Evolutionary conservation across 92 coral and sea anemone species (phyloP).

Genomic region (Bergia sp.): DNA sequence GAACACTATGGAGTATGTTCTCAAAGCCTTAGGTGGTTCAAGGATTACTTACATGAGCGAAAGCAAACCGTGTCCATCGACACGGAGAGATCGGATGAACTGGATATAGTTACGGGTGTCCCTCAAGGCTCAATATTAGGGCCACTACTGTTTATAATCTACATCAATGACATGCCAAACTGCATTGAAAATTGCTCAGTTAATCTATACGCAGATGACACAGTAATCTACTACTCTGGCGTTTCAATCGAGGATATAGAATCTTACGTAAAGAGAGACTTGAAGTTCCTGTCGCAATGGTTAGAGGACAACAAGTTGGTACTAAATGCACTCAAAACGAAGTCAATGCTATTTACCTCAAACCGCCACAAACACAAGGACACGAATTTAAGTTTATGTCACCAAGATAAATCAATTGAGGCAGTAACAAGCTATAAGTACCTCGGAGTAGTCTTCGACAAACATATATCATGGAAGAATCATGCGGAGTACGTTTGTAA

Average conservation of each 20-base stretch:
- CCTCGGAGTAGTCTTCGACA: not conserved
- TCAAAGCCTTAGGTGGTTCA: slow-evolving; percentile 40
- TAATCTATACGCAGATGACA: slow-evolving; percentile 56
- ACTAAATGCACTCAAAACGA: slow-evolving; percentile 54
- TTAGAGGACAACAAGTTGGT: slow-evolving; percentile 51
- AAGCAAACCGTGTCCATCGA: slow-evolving; percentile 38
- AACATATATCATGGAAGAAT: slow-evolving; percentile 11
- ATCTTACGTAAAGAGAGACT: slow-evolving; percentile 42
- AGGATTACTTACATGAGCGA: slow-evolving; percentile 46
- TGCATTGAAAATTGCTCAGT: slow-evolving; percentile 32
- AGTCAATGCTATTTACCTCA: slow-evolving; percentile 48
- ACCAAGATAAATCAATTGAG: slow-evolving; percentile 1
- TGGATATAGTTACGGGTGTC: too few relatives aligned
- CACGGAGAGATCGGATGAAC: slow-evolving; percentile 4
- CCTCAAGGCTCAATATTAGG: slow-evolving; percentile 54
- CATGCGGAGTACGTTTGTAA: slow-evolving; percentile 15
- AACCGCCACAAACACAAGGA: slow-evolving; percentile 5
- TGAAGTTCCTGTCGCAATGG: slow-evolving; percentile 36
- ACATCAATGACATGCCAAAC: slow-evolving; percentile 59
- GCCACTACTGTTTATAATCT: slow-evolving; percentile 50
- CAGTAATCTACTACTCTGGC: slow-evolving; percentile 37
- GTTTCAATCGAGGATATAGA: slow-evolving; percentile 1
- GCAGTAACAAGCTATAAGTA: not conserved
- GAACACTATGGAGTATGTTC: slow-evolving; percentile 46
- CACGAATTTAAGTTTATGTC: not conserved